Evolutionary conservation across 2,797 vertebrate genomes (phyloP).

Genomic region (Anguilla megastoma): DNA sequence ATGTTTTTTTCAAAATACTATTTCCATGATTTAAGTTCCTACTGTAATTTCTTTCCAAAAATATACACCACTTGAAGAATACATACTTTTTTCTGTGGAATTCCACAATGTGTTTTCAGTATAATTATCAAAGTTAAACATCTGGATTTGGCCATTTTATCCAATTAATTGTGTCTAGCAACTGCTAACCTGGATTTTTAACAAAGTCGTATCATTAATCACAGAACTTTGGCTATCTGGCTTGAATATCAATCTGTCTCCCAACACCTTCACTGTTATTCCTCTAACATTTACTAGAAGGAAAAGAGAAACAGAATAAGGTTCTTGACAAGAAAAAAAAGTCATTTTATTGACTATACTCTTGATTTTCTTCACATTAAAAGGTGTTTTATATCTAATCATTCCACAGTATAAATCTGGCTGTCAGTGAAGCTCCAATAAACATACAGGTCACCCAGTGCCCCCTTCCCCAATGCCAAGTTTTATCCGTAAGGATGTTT

Average conservation of each 20-base stretch:
- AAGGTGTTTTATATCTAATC: constrained; percentile 5
- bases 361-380: background rate
- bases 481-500: constrained; percentile 42
- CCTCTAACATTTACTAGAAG: constrained; percentile 43
- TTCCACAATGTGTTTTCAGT: constrained; percentile 68
- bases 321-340: constrained; percentile 25
- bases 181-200: constrained; percentile 65
- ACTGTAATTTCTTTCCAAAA: constrained; percentile 67
- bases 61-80: constrained; percentile 65
- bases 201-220: constrained; percentile 76
- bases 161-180: constrained; percentile 66
- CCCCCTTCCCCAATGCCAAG: constrained; percentile 15
- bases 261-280: constrained; percentile 71
- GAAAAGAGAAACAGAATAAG: constrained; percentile 32
- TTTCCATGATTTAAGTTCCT: constrained; percentile 68
- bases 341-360: background rate
- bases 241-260: constrained; percentile 63
- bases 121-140: constrained; percentile 70
- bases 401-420: constrained; percentile 8
- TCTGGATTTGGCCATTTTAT: constrained; percentile 70
- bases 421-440: background rate
- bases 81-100: constrained; percentile 58
- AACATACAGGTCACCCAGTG: too few relatives aligned
- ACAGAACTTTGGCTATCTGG: constrained; percentile 56
- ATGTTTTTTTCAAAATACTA: constrained; percentile 43